Conservation (phyloP, 2,797 vertebrate genomes). For the Odontamblyopus lacepedii region DNA sequence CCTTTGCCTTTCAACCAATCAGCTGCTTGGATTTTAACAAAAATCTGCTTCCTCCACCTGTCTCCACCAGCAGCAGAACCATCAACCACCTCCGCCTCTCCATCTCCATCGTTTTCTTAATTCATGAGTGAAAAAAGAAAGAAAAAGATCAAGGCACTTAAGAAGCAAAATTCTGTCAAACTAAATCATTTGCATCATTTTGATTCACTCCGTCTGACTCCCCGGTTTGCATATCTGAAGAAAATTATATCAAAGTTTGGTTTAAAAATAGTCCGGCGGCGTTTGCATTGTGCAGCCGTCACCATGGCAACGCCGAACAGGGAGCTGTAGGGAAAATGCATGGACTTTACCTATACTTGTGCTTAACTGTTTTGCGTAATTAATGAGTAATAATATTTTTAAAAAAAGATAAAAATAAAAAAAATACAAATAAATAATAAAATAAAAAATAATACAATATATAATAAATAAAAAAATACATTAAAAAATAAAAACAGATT, state of each 20-base stretch:
- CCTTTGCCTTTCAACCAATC: too few relatives aligned
- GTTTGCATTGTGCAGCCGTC: background rate
- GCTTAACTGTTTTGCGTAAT: too few relatives aligned
- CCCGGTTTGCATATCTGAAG: background rate
- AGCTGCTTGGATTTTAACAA: too few relatives aligned
- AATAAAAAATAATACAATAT: too few relatives aligned
- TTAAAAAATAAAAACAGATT: too few relatives aligned
- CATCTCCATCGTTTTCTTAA: background rate
- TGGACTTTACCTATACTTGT: too few relatives aligned
- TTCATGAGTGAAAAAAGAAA: too few relatives aligned
- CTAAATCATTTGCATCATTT: background rate
- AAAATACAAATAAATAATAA: too few relatives aligned
- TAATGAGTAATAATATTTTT: too few relatives aligned
- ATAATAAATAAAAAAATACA: too few relatives aligned
- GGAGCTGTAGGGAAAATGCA: background rate
- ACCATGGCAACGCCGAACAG: slow-evolving; percentile 5
- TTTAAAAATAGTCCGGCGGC: background rate
- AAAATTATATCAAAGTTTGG: background rate
- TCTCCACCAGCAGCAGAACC: background rate
- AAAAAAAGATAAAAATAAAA: too few relatives aligned
- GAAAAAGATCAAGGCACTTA: background rate
- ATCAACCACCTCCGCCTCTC: background rate
- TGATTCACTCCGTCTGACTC: background rate
- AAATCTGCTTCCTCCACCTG: too few relatives aligned
- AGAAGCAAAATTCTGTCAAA: background rate